Base-by-base conservation (phyloP, 2,113 vertebrate genomes). In the Notothenia rossii region DNA sequence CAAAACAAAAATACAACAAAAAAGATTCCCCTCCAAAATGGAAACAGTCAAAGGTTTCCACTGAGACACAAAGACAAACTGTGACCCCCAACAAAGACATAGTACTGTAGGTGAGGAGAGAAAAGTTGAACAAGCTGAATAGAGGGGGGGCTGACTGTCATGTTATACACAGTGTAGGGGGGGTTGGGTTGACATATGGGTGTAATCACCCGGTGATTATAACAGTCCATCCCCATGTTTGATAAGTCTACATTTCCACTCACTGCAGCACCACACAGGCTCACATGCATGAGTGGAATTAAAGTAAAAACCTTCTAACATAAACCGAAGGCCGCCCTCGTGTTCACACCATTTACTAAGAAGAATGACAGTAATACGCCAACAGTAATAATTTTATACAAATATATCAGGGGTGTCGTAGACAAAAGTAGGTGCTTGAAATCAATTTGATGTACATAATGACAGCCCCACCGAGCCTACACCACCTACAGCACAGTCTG, bases 1-100 rank as follows among this genome's bases (percentile, higher is more conserved):
- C 83, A 77, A 81, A 84, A 87, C 36, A 79, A 91, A 91, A 92
- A 88, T 81, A 90, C 82, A 88, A 92, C 85, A 84, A 93, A 92
- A 93, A 92, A 93, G 75, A 91, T 91, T 93, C 92, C 94, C 92
- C 90, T 94, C 89, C 86, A 88, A 91, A 90, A 86, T 85, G 81
- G 87, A 94, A 93, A 94, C 84, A 17, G 63, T 68, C 60, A 89
- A 89, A 92, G 59, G 87, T 92, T 93, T 91, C 88, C 89, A 87
- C 83, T 64, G 86, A 89, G 83, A 93, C 87, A 92, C 70, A 83
- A 87, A 87, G 82, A 92, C 89, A 89, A 92, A 92, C 79, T 80
- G 88, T 91, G 85, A 93, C 89, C 91, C 89, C 93, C 90, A 91
- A 93, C 88, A 93, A 89, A 91, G 78, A 91, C 89, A 36, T 61